Conservation (phyloP, 92 coral and sea anemone species). For the Actinernus sp. region DNA sequence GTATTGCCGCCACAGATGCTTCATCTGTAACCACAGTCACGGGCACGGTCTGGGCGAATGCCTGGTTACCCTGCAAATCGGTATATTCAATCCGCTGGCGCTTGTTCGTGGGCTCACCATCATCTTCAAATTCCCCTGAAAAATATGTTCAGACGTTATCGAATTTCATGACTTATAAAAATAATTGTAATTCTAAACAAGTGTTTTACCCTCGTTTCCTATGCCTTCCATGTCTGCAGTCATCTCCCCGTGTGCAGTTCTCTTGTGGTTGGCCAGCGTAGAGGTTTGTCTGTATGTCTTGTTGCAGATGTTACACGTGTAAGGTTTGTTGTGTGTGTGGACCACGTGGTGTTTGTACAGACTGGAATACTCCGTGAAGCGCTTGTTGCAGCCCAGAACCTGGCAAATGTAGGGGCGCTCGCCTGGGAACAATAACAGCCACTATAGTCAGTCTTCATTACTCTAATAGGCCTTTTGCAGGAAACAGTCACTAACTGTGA, state of each 20-base stretch:
- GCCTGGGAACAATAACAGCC: conserved; percentile 50
- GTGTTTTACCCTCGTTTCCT: background rate
- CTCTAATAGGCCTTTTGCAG: too few relatives aligned
- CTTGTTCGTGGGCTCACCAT: conserved; percentile 84
- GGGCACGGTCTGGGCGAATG: conserved; percentile 85
- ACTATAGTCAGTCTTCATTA: too few relatives aligned
- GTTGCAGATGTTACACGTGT: conserved; percentile 95
- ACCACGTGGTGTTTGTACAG: conserved; percentile 98
- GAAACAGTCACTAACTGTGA: too few relatives aligned
- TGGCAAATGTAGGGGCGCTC: conserved; percentile 98
- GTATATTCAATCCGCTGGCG: conserved; percentile 95
- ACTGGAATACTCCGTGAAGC: conserved; percentile 98
- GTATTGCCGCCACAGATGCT: conserved; percentile 98
- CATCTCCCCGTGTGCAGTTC: conserved; percentile 96
- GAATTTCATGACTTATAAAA: background rate
- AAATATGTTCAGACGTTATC: conserved; percentile 1
- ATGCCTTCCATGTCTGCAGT: conserved; percentile 1
- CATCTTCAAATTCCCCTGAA: conserved; percentile 62
- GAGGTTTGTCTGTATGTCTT: conserved; percentile 99
- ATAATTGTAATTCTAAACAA: too few relatives aligned
- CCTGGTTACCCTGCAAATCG: conserved; percentile 83
- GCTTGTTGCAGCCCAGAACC: conserved; percentile 96
- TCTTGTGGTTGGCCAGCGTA: conserved; percentile 97
- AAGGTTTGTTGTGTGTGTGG: conserved; percentile 98
- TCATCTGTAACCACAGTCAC: conserved; percentile 94